These are phyloP conservation scores for Artibeus jamaicensis DNA, from an alignment of 2,797 vertebrate species.

Conservation along the genomic window DNA sequence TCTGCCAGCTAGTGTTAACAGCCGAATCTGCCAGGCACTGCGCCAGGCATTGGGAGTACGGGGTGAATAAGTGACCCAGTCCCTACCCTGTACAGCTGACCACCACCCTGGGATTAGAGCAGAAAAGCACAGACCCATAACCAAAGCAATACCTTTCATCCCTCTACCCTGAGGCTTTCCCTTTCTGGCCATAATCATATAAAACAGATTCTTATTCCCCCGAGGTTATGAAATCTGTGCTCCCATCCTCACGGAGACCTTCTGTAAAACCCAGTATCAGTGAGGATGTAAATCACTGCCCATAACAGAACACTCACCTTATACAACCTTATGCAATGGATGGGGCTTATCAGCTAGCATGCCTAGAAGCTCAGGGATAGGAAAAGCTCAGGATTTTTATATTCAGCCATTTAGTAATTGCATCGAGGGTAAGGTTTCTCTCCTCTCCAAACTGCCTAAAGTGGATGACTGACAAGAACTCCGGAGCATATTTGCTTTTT, in stretches of 20 bases:
- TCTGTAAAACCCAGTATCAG: not conserved
- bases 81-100: not conserved
- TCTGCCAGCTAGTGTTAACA: not conserved
- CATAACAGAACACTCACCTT: not conserved
- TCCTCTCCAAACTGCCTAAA: not conserved
- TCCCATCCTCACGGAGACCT: not conserved
- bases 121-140: not conserved
- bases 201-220: not conserved
- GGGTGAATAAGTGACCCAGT: accelerated
- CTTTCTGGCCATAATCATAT: not conserved
- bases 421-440: not conserved
- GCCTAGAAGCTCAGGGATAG: not conserved
- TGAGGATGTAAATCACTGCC: not conserved
- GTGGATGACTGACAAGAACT: not conserved
- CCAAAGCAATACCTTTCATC: not conserved
- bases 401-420: not conserved
- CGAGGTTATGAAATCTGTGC: not conserved
- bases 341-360: not conserved
- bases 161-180: not conserved
- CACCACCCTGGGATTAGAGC: not conserved
- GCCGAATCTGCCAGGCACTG: not conserved
- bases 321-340: not conserved
- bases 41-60: not conserved
- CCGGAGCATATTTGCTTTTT: not conserved
- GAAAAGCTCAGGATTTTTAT: not conserved